Evolutionary conservation across 2,888 invertebrate species (phyloP).

Genomic region (Lamellibrachia satsuma): DNA sequence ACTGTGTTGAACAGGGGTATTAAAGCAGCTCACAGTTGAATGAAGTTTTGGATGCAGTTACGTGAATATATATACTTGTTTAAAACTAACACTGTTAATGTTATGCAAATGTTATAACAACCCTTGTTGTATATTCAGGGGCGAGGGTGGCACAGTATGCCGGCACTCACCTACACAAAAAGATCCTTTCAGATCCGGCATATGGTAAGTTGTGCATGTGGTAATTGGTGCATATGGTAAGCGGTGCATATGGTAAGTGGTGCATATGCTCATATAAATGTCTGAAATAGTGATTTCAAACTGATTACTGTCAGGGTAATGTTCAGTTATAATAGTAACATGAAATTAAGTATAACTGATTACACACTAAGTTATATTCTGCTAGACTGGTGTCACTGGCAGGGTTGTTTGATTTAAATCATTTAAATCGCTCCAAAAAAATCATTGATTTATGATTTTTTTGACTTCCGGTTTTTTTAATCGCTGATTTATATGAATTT

Average conservation of each 20-base stretch:
- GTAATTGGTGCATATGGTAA: not conserved
- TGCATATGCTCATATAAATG: no score
- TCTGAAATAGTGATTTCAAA: no score
- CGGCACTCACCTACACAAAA: constrained; percentile 93
- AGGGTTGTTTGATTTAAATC: no score
- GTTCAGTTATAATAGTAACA: no score
- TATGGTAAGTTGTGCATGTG: constrained; percentile 69
- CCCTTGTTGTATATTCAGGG: constrained; percentile 70
- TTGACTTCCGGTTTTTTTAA: no score
- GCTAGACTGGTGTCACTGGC: no score
- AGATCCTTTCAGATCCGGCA: constrained; percentile 80
- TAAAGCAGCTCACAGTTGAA: not conserved
- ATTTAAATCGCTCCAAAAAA: no score
- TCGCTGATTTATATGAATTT: no score
- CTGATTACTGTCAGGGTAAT: no score
- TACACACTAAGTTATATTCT: no score
- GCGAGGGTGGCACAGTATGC: constrained; percentile 93
- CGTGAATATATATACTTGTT: not conserved
- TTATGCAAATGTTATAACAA: not conserved
- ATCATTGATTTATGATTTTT: no score
- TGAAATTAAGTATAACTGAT: no score
- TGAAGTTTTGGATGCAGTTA: not conserved
- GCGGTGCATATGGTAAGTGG: not conserved
- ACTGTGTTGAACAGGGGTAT: not conserved
- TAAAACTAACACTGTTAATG: not conserved